Percentiles rank a stretch among this genome's conserved stretches.
Evolutionary conservation across 1,140 invertebrate species (phyloP).

Genomic region (Lepeophtheirus salmonis): DNA sequence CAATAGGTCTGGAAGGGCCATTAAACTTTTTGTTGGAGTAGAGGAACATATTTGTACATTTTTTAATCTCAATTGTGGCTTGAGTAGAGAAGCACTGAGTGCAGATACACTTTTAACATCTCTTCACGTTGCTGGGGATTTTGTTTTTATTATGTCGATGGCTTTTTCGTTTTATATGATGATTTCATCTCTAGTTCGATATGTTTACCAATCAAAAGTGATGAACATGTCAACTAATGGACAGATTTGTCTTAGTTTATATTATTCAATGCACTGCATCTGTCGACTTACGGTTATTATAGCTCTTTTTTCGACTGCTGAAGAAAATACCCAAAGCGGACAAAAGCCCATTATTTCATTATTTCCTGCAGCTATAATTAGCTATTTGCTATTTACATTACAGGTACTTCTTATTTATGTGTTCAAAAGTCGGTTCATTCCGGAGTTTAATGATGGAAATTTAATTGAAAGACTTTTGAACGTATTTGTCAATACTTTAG

Average conservation of each 20-base stretch:
- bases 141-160: not conserved
- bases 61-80: not conserved
- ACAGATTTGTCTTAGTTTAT: not conserved
- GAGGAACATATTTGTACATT: not conserved
- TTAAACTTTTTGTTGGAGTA: not conserved
- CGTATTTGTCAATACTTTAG: not conserved
- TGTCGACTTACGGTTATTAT: not conserved
- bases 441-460: not conserved
- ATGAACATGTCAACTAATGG: not conserved
- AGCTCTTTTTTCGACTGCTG: not conserved
- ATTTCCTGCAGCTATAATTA: not conserved
- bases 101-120: not conserved
- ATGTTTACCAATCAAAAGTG: not conserved
- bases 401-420: not conserved
- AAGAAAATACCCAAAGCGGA: not conserved
- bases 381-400: not conserved
- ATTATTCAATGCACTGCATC: not conserved
- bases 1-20: not conserved
- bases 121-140: not conserved
- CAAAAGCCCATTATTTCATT: not conserved
- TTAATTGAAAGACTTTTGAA: not conserved
- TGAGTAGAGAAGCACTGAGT: not conserved
- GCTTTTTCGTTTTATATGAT: not conserved
- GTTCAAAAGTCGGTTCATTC: not conserved
- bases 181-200: not conserved